phyloP scores from a whole-genome alignment of 2,888 invertebrate genomes.

The Macrophya alboannulata region DNA sequence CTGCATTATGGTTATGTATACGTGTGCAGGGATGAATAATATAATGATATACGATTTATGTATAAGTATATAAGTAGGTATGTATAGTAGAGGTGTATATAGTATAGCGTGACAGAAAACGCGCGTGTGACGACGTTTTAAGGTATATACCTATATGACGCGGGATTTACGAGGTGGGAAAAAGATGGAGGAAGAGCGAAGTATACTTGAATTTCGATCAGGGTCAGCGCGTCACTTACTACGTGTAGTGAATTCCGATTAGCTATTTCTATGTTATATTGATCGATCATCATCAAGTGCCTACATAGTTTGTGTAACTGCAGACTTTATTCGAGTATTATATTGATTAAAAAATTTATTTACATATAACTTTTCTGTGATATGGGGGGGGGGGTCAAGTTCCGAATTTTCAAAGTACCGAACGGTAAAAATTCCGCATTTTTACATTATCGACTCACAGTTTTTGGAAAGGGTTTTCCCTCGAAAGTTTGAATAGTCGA shows the following conservation, averaged over 20 bases:
- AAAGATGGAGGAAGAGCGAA: not conserved
- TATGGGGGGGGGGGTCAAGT: not conserved
- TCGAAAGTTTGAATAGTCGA: too few species aligned
- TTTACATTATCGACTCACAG: too few species aligned
- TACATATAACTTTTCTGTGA: not conserved
- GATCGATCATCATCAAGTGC: conserved; percentile 12
- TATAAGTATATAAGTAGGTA: too few species aligned
- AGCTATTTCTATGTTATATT: conserved; percentile 47
- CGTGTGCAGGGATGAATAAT: not conserved
- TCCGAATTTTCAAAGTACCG: too few species aligned
- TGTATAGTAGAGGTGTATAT: not conserved
- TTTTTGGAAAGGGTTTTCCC: too few species aligned
- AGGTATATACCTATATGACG: not conserved
- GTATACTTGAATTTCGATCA: conserved; percentile 53
- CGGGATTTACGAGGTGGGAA: not conserved
- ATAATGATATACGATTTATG: not conserved
- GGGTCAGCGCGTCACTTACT: conserved; percentile 35
- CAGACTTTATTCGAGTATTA: not conserved
- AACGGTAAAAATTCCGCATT: too few species aligned
- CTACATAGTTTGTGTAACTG: not conserved
- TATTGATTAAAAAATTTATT: not conserved
- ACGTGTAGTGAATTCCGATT: conserved; percentile 47
- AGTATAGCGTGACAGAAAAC: conserved; percentile 17
- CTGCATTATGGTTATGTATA: not conserved
- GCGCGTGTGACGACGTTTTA: not conserved